Conservation (phyloP, 2,797 vertebrate species). For the Arrhamphus sclerolepis region DNA sequence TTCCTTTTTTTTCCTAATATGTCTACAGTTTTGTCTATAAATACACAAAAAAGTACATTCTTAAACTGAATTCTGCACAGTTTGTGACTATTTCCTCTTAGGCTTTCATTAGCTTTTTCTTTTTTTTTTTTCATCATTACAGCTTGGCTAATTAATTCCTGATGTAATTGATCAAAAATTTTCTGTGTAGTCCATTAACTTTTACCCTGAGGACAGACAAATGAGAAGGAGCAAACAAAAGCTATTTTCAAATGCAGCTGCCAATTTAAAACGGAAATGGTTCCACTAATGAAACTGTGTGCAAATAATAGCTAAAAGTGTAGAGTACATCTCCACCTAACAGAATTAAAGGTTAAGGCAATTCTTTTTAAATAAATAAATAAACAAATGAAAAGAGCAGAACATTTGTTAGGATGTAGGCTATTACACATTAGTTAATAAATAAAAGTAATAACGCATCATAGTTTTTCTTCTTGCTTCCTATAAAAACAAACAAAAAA, state of each 20-base stretch:
- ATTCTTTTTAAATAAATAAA: constrained; percentile 1
- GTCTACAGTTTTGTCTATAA: constrained; percentile 8
- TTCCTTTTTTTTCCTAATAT: background rate
- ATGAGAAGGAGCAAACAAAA: constrained; percentile 53
- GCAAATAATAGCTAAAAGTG: constrained; percentile 45
- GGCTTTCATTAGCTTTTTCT: constrained; percentile 66
- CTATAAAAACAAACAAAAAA: background rate
- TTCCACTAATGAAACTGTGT: constrained; percentile 65
- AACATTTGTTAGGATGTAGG: constrained; percentile 31
- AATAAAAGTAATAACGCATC: background rate
- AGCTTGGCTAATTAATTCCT: constrained; percentile 72
- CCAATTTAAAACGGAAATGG: constrained; percentile 65
- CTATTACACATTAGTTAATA: constrained; percentile 31
- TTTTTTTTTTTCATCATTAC: constrained; percentile 61
- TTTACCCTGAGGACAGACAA: constrained; percentile 61
- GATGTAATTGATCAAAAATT: constrained; percentile 74
- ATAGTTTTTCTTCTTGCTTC: constrained; percentile 3
- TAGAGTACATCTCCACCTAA: constrained; percentile 21
- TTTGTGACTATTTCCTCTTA: constrained; percentile 40
- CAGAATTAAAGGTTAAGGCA: constrained; percentile 39
- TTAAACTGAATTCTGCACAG: constrained; percentile 24
- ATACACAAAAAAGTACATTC: constrained; percentile 6
- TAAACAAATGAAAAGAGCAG: constrained; percentile 4
- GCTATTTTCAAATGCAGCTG: constrained; percentile 71
- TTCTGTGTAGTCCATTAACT: constrained; percentile 73